Percentiles rank a stretch among this genome's conserved stretches.
Conservation (phyloP, 2,113 vertebrate species). For the Heterotis niloticus region DNA sequence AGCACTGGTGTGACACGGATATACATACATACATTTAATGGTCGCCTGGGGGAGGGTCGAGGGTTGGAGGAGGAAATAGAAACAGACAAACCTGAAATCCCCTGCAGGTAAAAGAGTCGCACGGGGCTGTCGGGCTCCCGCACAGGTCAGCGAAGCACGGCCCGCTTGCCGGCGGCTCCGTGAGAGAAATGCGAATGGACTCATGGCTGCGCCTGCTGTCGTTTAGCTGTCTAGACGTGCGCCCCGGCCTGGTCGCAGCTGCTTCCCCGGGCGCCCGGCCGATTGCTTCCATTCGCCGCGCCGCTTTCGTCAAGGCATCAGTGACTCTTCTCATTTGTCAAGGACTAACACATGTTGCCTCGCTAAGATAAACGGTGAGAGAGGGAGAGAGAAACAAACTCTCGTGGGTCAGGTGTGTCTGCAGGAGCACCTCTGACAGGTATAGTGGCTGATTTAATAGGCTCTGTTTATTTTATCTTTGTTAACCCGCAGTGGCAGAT, state of each 20-base stretch:
- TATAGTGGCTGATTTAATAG: background rate
- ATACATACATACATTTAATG: background rate
- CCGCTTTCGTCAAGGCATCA: slow-evolving; percentile 61
- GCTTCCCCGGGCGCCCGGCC: slow-evolving; percentile 67
- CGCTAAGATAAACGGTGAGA: slow-evolving; percentile 27
- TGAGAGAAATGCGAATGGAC: slow-evolving; percentile 61
- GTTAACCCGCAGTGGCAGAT: background rate
- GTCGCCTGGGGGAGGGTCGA: background rate
- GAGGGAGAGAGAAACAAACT: no score
- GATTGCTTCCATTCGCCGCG: slow-evolving; percentile 81
- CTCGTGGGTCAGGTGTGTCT: no score
- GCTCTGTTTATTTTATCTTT: slow-evolving; percentile 7
- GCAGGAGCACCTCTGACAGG: slow-evolving; percentile 9
- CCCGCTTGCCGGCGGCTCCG: slow-evolving; percentile 43
- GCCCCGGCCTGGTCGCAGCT: slow-evolving; percentile 66
- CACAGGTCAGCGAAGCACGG: slow-evolving; percentile 50
- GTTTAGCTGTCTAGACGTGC: slow-evolving; percentile 52
- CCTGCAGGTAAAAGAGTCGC: slow-evolving; percentile 41
- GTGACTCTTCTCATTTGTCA: slow-evolving; percentile 67
- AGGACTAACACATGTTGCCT: slow-evolving; percentile 30
- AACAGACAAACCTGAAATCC: slow-evolving; percentile 31
- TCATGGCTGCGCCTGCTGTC: slow-evolving; percentile 47
- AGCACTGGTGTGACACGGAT: slow-evolving; percentile 14
- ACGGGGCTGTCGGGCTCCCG: slow-evolving; percentile 49
- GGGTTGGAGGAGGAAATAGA: slow-evolving; percentile 15